Base-by-base conservation (phyloP, 2,797 vertebrate genomes). In the Acanthiza pusilla region DNA sequence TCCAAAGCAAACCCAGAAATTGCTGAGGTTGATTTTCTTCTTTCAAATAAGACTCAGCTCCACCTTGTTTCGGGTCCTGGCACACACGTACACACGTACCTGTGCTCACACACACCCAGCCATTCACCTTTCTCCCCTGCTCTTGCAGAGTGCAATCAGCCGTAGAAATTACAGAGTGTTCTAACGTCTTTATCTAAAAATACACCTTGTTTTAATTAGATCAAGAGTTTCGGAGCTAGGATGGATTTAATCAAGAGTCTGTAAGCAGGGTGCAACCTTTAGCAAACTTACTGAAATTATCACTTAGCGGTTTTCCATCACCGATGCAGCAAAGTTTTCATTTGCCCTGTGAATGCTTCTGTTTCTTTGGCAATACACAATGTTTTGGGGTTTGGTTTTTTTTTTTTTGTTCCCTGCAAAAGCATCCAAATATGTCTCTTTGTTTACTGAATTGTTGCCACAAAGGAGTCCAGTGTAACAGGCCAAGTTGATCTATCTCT, bases 211-310 rank as follows among this genome's bases (percentile, higher is more conserved):
- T 92, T 74, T 92, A 60, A 68, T 79, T 79, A 85, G 68, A 71
- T 21, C 13, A 70, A 48, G 45, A 47, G 51, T 80, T 91, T 63
- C 45, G 83, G 57, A 82, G 60, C 55, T 72, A 76, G 51, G 42
- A 78, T 30, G 27, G 32, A 61, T 82, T 87, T 85, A 93, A 82
- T 55, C 62, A 66, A 82, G 84, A 55, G 20, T 36, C 87, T 75
- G 43, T 45, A 83, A 90, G 61, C 23, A 60, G 36, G 58, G 55
- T 76, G 32, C 53, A 58, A 63, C 60, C 83, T 76, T 74, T 47
- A 90, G 80, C 74, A 91, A 95, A 89, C 68, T 84, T 57, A 42
- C 12, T 85, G 89, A 91, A 96, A 91, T 93, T 82, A 89, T 60
- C 55, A 26, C 43, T 81, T 92, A 75, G 58, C 7, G 0, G 74